Base-by-base conservation (phyloP, 2,797 vertebrate species). In the Gouania willdenowi region DNA sequence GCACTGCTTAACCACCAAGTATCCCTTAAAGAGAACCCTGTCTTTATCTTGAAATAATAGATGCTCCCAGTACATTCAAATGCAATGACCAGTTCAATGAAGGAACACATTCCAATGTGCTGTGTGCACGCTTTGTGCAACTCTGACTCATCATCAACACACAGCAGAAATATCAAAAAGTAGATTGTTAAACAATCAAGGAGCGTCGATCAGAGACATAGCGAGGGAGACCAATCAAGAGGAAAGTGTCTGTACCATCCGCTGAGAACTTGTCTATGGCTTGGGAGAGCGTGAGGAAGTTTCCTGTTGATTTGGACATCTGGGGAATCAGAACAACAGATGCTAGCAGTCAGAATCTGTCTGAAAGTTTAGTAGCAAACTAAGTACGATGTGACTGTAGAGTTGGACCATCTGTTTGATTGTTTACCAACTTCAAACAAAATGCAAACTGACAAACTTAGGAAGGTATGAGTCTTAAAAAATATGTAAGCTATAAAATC, bases 241-340 rank as follows among this genome's bases (percentile, higher is more conserved):
- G 10, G 14, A 31, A 52, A 32, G 5, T 5, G 10, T 11, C 67
- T 72, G 79, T 75, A 98, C 96, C 97, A 55, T 99, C 97, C 37
- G 97, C 95, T 76, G 97, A 99, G 81, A 95, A 99, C 82, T 97
- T 99, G 40, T 89, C 83, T 51, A 98, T 57, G 57, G 94, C 92
- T 72, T 98, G 84, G 33, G 16, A 70, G 52, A 99, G 82, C 29
- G 93, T 96, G 38, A 99, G 94, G 70, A 99, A 99, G 83, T 99
- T 99, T 62, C 97, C 97, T n/a, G 97, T 99, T 34, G 97, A 99
- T 81, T 99, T 99, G 60, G 97, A 98, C 97, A 99, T 99, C 95
- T 99, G 75, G 71, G 71, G 25, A 38, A 66, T 4, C 42, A 15
- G 48, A 34, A 60, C 1, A 50, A n/a, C 41, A 81, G 55, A 71